These are phyloP conservation scores for Diceros bicornis DNA, from an alignment of 2,797 vertebrate genomes.

Conservation along the genomic window DNA sequence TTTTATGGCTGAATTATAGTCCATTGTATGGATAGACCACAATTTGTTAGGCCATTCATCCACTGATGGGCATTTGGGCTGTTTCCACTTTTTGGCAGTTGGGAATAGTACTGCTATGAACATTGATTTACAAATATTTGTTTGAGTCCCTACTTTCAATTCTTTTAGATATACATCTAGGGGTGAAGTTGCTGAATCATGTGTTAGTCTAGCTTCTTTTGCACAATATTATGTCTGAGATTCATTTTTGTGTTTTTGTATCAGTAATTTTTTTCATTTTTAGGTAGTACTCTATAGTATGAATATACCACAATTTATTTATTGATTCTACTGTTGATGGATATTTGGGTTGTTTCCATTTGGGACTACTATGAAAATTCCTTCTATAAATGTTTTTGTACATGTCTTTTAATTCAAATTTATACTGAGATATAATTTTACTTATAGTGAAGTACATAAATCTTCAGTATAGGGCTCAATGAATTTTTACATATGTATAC, in stretches of 20 bases:
- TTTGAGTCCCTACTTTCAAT: neutral
- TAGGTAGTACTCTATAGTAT: neutral
- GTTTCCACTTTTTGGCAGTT: neutral
- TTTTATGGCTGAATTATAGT: neutral
- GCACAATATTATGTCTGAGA: neutral
- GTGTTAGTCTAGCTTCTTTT: neutral
- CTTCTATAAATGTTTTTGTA: neutral
- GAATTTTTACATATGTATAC: neutral
- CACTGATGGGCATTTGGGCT: neutral
- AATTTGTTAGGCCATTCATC: neutral
- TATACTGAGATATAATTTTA: neutral
- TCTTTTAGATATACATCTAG: neutral
- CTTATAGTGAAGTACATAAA: neutral
- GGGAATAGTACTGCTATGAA: neutral
- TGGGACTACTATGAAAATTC: neutral
- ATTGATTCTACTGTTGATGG: neutral
- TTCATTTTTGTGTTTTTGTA: conserved; percentile 2
- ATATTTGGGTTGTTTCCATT: neutral
- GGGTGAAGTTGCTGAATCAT: neutral
- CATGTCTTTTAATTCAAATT: neutral
- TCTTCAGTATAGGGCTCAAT: neutral
- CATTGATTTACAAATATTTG: neutral
- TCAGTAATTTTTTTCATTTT: neutral
- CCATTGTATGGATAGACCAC: neutral
- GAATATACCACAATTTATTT: neutral